phyloP scores from a whole-genome alignment of 2,113 vertebrate genomes.

The Oreamnos americanus region DNA sequence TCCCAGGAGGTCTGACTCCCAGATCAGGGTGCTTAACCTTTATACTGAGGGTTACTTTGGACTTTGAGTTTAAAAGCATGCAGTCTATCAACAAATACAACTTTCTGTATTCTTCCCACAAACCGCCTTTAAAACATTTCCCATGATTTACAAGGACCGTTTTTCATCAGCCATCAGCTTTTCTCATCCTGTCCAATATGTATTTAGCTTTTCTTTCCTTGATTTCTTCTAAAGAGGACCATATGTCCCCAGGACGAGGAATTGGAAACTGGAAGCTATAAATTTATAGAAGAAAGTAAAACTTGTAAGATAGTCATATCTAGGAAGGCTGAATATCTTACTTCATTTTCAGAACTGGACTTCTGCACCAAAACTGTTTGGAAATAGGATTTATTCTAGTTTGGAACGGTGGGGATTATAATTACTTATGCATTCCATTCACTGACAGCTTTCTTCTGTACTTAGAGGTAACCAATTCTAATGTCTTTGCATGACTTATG shows the following conservation, averaged over 20 bases:
- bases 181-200: slow-evolving; percentile 5
- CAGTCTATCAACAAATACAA: background rate
- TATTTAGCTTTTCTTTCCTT: slow-evolving; percentile 19
- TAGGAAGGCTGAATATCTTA: background rate
- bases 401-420: slow-evolving; percentile 34
- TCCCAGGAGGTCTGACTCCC: background rate
- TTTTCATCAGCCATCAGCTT: background rate
- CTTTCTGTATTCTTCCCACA: slow-evolving; percentile 9
- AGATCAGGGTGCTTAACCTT: background rate
- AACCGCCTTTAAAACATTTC: background rate
- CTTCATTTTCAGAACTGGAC: slow-evolving; percentile 33
- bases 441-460: slow-evolving; percentile 18
- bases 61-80: background rate
- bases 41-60: background rate
- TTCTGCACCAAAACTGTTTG: slow-evolving; percentile 19
- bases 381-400: slow-evolving; percentile 40
- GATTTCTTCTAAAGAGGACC: slow-evolving; percentile 37
- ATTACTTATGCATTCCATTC: slow-evolving; percentile 21
- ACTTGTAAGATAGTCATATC: background rate
- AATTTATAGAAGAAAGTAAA: slow-evolving; percentile 31
- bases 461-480: background rate
- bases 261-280: slow-evolving; percentile 9
- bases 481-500: background rate
- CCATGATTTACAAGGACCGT: slow-evolving; percentile 9
- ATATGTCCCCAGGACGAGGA: background rate